Conservation (phyloP, 2,113 vertebrate species). For the Panurus biarmicus region DNA sequence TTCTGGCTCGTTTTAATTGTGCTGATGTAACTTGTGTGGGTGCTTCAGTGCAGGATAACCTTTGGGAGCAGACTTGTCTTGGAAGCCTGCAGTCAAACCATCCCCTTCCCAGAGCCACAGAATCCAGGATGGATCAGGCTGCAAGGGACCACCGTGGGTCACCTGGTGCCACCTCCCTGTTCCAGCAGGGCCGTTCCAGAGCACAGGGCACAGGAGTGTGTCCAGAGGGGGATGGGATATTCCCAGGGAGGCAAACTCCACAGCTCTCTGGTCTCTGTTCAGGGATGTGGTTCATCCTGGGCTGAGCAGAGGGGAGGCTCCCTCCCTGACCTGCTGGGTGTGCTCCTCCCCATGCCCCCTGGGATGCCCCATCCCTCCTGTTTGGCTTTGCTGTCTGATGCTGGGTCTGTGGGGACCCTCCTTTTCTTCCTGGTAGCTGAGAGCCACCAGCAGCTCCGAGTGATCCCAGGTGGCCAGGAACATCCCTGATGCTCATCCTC, state of each 20-base stretch:
- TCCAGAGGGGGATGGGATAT: neutral
- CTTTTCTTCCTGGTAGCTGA: neutral
- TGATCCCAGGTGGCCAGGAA: neutral
- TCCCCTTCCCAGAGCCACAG: neutral
- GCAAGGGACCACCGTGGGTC: neutral
- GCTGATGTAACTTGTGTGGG: neutral
- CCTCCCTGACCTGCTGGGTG: neutral
- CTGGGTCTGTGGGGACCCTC: neutral
- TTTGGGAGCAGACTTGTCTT: neutral
- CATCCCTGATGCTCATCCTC: neutral
- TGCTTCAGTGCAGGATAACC: neutral
- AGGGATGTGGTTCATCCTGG: neutral
- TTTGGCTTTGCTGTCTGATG: neutral
- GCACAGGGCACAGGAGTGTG: neutral
- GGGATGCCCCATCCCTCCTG: neutral
- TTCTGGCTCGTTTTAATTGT: neutral
- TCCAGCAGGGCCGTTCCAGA: neutral
- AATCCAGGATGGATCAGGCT: neutral
- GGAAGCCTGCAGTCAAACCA: neutral
- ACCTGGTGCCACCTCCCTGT: neutral
- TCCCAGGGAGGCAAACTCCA: neutral
- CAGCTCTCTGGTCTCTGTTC: neutral
- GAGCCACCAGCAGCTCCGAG: neutral
- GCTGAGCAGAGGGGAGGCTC: neutral
- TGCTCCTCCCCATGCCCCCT: neutral